A percentile compares a stretch with the other conserved stretches of the same genome.
Evolutionary conservation across 2,797 vertebrate species (phyloP).

Genomic region (Coccyzus lansbergi): DNA sequence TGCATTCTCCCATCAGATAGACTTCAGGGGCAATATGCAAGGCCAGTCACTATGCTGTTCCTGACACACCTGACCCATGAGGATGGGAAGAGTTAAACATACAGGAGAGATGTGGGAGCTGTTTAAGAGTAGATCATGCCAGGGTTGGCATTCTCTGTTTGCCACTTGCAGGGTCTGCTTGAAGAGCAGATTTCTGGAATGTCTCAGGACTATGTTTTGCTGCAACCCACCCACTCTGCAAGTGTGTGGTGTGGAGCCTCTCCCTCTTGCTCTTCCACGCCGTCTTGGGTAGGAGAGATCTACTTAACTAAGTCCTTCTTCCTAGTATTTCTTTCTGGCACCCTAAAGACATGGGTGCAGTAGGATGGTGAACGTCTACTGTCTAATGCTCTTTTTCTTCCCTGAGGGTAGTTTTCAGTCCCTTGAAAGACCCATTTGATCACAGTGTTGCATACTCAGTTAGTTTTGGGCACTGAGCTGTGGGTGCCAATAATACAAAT

Average conservation of each 20-base stretch:
- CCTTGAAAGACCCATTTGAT: not conserved
- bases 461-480: not conserved
- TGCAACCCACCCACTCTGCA: not conserved
- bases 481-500: not conserved
- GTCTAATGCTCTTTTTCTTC: not conserved
- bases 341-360: not conserved
- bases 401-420: not conserved
- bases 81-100: not conserved
- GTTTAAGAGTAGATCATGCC: not conserved
- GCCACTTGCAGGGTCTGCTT: not conserved
- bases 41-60: not conserved
- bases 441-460: not conserved
- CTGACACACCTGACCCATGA: accelerated
- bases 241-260: not conserved
- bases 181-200: not conserved
- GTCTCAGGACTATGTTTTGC: not conserved
- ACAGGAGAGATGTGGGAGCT: not conserved
- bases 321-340: not conserved
- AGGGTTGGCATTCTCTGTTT: not conserved
- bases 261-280: accelerated
- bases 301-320: not conserved
- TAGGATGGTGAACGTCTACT: not conserved
- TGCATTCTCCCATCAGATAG: not conserved
- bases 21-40: not conserved
- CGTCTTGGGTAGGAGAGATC: not conserved